Evolutionary conservation across 2,797 vertebrate species (phyloP).

Genomic region (Odontamblyopus rebecca): DNA sequence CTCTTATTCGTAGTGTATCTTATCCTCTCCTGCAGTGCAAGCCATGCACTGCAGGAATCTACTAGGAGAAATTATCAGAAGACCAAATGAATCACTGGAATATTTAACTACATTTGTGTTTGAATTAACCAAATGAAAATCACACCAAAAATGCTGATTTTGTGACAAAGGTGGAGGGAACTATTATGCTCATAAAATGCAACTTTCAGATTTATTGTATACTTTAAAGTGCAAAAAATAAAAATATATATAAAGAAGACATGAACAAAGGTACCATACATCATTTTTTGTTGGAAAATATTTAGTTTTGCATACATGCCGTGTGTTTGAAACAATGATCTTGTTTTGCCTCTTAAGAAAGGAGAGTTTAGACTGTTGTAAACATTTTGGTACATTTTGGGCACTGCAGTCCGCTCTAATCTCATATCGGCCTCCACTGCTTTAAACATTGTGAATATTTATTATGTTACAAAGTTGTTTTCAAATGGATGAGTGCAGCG

Average conservation of each 20-base stretch:
- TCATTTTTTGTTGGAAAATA: conserved; percentile 47
- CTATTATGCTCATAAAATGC: conserved; percentile 27
- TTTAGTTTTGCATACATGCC: conserved; percentile 58
- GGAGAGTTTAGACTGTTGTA: conserved; percentile 49
- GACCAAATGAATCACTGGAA: too few relatives aligned
- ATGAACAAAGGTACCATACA: conserved; percentile 50
- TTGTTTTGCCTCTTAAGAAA: conserved; percentile 36
- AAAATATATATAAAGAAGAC: conserved; percentile 47
- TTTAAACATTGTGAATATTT: conserved; percentile 18
- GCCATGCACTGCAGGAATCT: too few relatives aligned
- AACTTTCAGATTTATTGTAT: conserved; percentile 47
- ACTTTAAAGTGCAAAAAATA: conserved; percentile 58
- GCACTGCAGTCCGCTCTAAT: conserved; percentile 26
- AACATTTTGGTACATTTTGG: conserved; percentile 42
- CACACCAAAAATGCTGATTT: background rate
- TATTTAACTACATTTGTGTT: background rate
- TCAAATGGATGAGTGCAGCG: conserved; percentile 28
- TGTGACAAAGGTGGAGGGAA: background rate
- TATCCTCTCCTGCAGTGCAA: too few relatives aligned
- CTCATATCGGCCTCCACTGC: conserved; percentile 10
- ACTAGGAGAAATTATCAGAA: too few relatives aligned
- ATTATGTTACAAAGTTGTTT: conserved; percentile 21
- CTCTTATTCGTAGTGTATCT: too few relatives aligned
- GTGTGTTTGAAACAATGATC: conserved; percentile 35
- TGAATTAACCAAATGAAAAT: background rate